Conservation (phyloP, 2,797 vertebrate species). For the Macroramphosus scolopax region DNA sequence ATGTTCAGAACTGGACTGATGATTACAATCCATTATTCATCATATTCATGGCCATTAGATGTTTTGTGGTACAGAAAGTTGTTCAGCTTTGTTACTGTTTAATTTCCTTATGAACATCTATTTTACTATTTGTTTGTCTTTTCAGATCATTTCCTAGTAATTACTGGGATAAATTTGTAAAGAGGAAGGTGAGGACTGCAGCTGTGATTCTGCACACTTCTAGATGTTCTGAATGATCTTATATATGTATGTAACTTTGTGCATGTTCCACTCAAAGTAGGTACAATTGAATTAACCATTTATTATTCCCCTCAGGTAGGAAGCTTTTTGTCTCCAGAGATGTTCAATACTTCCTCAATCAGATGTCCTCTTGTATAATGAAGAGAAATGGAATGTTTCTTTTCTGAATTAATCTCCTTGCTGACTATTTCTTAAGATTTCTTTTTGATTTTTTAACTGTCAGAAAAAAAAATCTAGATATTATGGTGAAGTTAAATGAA, state of each 20-base stretch:
- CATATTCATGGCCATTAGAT: too few relatives aligned
- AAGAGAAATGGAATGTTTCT: not conserved
- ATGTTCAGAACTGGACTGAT: slow-evolving; percentile 62
- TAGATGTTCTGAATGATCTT: too few relatives aligned
- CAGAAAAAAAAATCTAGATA: not conserved
- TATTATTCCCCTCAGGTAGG: slow-evolving; percentile 37
- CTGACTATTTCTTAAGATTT: slow-evolving; percentile 4
- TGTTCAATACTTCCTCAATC: slow-evolving; percentile 1
- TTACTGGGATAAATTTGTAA: slow-evolving; percentile 85
- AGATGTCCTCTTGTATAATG: slow-evolving; percentile 1
- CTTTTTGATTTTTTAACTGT: not conserved
- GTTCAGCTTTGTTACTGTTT: too few relatives aligned
- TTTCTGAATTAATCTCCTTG: too few relatives aligned
- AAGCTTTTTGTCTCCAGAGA: slow-evolving; percentile 26
- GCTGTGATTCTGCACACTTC: not conserved
- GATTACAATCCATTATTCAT: too few relatives aligned
- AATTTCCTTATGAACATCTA: too few relatives aligned
- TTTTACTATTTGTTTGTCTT: too few relatives aligned
- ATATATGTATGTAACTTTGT: slow-evolving; percentile 17
- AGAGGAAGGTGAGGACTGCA: slow-evolving; percentile 74
- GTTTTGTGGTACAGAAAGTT: not conserved
- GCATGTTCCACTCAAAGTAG: slow-evolving; percentile 35
- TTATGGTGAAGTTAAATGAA: slow-evolving; percentile 2
- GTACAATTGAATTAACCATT: slow-evolving; percentile 45
- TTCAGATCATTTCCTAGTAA: slow-evolving; percentile 80